A percentile compares a stretch with the other conserved stretches of the same genome.
phyloP scores from a whole-genome alignment of 2,113 vertebrate species.

The Nesoenas mayeri region DNA sequence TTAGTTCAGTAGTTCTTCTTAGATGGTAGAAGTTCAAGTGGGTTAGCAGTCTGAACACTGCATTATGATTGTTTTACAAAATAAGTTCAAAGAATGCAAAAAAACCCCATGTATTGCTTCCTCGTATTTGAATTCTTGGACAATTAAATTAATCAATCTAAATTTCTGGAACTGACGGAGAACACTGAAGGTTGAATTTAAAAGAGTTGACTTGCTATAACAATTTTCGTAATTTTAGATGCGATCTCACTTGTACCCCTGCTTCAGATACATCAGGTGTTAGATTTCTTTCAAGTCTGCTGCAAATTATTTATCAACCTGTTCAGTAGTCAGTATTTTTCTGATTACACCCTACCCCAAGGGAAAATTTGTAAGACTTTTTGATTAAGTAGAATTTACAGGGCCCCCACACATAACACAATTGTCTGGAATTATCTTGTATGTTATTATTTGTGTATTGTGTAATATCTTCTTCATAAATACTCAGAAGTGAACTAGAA shows the following conservation, averaged over 20 bases:
- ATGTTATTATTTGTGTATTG: neutral
- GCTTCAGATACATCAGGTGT: neutral
- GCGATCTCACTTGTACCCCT: neutral
- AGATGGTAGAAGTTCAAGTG: neutral
- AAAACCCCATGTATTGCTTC: neutral
- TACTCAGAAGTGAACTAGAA: neutral
- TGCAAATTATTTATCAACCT: constrained; percentile 23
- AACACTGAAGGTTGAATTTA: neutral
- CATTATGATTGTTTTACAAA: neutral
- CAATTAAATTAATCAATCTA: neutral
- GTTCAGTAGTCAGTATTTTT: neutral
- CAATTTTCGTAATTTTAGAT: neutral
- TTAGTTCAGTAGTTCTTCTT: neutral
- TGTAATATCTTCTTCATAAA: neutral
- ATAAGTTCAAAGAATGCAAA: neutral
- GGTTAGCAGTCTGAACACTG: neutral
- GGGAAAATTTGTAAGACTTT: neutral
- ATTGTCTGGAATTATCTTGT: neutral
- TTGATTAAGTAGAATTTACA: neutral
- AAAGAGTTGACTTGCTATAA: neutral
- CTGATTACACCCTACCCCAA: neutral
- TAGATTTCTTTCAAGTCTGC: constrained; percentile 7
- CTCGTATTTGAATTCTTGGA: neutral
- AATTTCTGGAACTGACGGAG: neutral
- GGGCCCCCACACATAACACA: neutral